Percentiles rank a stretch among this genome's conserved stretches.
Conservation (phyloP, 2,113 vertebrate genomes). For the human (Homo sapiens) region DNA sequence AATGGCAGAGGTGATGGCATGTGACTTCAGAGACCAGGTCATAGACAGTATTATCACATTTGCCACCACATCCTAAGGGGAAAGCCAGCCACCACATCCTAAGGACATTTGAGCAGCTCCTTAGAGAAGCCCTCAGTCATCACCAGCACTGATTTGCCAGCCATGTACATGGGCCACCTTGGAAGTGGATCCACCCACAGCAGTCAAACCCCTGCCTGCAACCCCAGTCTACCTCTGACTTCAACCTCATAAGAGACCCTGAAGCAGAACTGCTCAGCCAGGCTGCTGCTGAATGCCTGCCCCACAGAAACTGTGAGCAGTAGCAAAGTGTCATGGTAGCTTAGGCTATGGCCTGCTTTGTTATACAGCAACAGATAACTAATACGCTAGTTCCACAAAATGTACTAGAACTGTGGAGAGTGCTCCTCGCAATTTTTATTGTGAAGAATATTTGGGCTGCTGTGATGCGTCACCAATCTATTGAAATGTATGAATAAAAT, state of each 20-base stretch:
- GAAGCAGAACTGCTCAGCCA: neutral
- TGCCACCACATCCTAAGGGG: too few relatives aligned
- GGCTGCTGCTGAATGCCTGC: neutral
- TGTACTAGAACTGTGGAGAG: neutral
- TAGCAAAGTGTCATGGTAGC: neutral
- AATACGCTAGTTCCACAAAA: neutral
- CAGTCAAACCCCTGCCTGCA: neutral
- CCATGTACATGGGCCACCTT: neutral
- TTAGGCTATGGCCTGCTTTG: neutral
- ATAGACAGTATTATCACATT: neutral
- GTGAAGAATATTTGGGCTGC: neutral
- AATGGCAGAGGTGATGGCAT: neutral
- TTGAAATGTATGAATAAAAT: slow-evolving; percentile 53
- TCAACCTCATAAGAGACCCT: neutral
- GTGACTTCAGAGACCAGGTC: neutral
- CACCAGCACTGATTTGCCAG: neutral
- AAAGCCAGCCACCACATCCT: neutral
- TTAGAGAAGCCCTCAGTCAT: neutral
- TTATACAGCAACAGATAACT: neutral
- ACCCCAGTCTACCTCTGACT: neutral
- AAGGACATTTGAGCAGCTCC: neutral
- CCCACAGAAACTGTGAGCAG: neutral
- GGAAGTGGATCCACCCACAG: neutral
- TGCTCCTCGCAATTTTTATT: neutral
- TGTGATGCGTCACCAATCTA: neutral